phyloP scores from a whole-genome alignment of 2,113 vertebrate genomes.

The Probosciger aterrimus region DNA sequence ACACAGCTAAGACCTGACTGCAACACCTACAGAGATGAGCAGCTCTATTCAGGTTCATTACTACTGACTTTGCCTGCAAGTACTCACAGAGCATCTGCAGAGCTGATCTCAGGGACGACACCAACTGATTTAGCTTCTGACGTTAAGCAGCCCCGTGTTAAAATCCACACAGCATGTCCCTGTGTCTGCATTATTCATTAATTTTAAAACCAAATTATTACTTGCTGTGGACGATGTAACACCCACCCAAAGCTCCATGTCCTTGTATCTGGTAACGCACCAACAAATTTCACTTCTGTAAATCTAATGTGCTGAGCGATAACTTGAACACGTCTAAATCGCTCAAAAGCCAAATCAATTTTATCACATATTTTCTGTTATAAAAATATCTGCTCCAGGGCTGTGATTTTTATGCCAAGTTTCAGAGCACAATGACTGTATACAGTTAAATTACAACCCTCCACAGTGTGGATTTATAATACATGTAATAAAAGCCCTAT shows the following conservation, averaged over 20 bases:
- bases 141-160: neutral
- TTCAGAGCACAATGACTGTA: neutral
- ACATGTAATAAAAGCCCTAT: neutral
- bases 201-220: neutral
- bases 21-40: neutral
- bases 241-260: neutral
- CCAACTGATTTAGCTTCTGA: neutral
- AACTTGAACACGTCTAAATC: neutral
- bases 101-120: neutral
- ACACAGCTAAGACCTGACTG: neutral
- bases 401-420: constrained; percentile 18
- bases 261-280: neutral
- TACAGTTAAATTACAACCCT: neutral
- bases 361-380: neutral
- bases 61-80: neutral
- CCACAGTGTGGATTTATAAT: constrained; percentile 9
- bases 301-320: neutral
- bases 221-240: neutral
- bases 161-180: neutral
- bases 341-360: constrained; percentile 22
- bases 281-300: neutral
- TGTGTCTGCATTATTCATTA: neutral
- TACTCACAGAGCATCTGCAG: neutral
- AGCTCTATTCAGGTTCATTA: accelerated
- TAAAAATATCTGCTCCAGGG: constrained; percentile 1